Evolutionary conservation across 2,113 vertebrate genomes (phyloP), one percentile per base, ranked within the genome.

Genomic region (Illadopsis cleaveri): DNA sequence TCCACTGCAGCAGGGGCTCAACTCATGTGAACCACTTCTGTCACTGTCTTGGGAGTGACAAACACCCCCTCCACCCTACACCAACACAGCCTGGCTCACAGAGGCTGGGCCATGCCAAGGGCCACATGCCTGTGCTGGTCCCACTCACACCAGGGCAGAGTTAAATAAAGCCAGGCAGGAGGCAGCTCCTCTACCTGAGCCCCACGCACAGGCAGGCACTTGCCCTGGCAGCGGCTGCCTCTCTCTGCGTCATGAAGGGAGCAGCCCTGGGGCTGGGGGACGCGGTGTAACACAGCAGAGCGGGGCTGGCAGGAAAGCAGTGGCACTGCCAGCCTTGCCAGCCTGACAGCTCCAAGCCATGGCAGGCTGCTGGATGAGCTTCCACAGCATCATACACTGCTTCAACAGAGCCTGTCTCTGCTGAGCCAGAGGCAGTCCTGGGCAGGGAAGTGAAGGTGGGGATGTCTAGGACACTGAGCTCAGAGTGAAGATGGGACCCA

Each of bases 271-370:
- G 44, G 57, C 66, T 0, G 6, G 51, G 56, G 47, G 19, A 57
- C 0, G 1, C 0, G 0, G 65, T 27, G 84, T 25, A 50, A 25
- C 0, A 7, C 13, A 62, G 33, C 1, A 5, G 1, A 87, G 62
- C 0, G 0, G 20, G 44, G 78, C 51, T 78, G 47, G 38, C 85
- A 62, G 28, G n/a, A 61, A n/a, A 83, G 47, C 35, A 51, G 37
- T 0, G 1, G 38, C 51, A 15, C 73, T 45, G 60, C 42, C 6
- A 4, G 69, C 42, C 53, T 48, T 6, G 1, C 57, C 79, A 71
- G 31, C 50, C 50, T 1, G 4, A 42, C 38, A 15, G 61, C 57
- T 85, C 87, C 53, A 62, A 44, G 35, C 10, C 48, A 42, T 1
- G 20, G 7, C n/a, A 53, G 15, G 58, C 64, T 72, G 71, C 53